Conservation (phyloP, 2,797 vertebrate species). For the Heliangelus exortis region DNA sequence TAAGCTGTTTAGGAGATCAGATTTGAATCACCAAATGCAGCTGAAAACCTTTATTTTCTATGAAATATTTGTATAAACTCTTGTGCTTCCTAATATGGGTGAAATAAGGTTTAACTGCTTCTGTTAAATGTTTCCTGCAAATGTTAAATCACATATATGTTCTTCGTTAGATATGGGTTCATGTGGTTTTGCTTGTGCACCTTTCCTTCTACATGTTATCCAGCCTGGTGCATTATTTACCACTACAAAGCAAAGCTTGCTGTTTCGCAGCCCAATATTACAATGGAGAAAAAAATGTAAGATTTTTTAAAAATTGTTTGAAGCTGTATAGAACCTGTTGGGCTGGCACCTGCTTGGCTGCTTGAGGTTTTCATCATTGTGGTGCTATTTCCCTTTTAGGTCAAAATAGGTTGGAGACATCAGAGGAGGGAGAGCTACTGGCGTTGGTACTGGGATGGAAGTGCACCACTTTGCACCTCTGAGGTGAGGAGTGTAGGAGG, state of each 20-base stretch:
- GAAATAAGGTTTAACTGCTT: neutral
- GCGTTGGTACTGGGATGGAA: fast-evolving
- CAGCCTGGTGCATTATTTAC: neutral
- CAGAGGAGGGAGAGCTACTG: neutral
- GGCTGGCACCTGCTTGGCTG: neutral
- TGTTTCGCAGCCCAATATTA: neutral
- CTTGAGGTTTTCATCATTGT: neutral
- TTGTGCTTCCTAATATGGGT: neutral
- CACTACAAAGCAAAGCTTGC: neutral
- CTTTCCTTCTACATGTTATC: neutral
- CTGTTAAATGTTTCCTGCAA: neutral
- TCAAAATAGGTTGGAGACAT: neutral
- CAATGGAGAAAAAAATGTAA: neutral
- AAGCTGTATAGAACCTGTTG: neutral
- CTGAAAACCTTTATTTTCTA: neutral
- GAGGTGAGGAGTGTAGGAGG: neutral
- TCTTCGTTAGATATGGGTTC: neutral
- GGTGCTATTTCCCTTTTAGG: neutral
- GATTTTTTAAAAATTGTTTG: neutral
- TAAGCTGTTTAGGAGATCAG: neutral
- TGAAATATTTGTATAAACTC: neutral
- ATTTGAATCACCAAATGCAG: neutral
- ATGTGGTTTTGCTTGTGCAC: neutral
- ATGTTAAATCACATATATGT: neutral
- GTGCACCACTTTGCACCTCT: fast-evolving